A percentile compares a stretch with the other conserved stretches of the same genome.
phyloP scores from a whole-genome alignment of 2,797 vertebrate species.

The Neosilurus hyrtlii region DNA sequence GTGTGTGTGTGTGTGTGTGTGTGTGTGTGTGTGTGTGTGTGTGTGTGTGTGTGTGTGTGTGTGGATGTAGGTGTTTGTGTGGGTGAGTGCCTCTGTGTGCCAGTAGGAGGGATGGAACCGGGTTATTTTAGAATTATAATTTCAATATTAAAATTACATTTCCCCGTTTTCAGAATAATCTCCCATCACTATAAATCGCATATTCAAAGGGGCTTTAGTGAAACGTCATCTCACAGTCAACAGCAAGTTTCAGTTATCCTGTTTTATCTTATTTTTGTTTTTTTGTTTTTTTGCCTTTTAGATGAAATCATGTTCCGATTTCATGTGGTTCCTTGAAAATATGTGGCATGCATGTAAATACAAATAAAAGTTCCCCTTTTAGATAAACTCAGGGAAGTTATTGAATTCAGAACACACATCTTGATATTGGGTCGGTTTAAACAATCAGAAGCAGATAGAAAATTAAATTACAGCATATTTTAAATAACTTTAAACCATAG shows the following conservation, averaged over 20 bases:
- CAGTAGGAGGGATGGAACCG: slow-evolving; percentile 35
- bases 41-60: too few relatives aligned
- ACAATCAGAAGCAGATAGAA: not conserved
- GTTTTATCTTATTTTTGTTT: slow-evolving; percentile 17
- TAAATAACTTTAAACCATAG: not conserved
- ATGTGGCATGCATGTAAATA: not conserved
- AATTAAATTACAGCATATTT: not conserved
- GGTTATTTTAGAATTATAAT: slow-evolving; percentile 54
- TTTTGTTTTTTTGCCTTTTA: not conserved
- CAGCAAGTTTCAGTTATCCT: not conserved
- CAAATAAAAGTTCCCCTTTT: not conserved
- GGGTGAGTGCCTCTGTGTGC: not conserved
- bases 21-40: not conserved
- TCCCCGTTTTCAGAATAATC: slow-evolving; percentile 54
- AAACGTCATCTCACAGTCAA: slow-evolving; percentile 43
- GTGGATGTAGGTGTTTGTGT: too few relatives aligned
- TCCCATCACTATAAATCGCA: slow-evolving; percentile 53
- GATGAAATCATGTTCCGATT: slow-evolving; percentile 32
- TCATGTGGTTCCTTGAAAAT: not conserved
- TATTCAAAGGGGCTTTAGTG: slow-evolving; percentile 27
- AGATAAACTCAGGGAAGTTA: not conserved
- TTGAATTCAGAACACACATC: slow-evolving; percentile 5
- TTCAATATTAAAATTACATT: slow-evolving; percentile 42
- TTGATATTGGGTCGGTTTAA: not conserved
- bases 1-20: too few relatives aligned